Percentiles rank a stretch among this genome's conserved stretches.
Evolutionary conservation across 2,113 vertebrate species (phyloP).

Genomic region (Rhinopomastus cyanomelas): DNA sequence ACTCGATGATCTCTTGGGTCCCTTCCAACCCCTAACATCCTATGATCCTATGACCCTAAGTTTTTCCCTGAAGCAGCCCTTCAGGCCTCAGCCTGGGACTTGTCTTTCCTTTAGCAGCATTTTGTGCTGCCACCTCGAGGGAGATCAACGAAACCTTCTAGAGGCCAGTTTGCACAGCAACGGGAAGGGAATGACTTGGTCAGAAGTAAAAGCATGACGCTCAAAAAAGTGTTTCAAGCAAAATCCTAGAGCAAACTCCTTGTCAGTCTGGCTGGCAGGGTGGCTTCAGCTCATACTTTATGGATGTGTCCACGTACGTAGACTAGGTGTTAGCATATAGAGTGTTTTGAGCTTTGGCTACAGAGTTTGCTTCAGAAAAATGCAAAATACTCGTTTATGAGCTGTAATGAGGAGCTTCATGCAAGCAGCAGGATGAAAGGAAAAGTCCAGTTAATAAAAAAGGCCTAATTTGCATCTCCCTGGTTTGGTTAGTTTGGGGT

Average conservation of each 20-base stretch:
- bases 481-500: no score
- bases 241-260: background rate
- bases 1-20: no score
- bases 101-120: background rate
- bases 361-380: background rate
- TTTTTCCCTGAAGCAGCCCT: background rate
- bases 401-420: background rate
- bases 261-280: background rate
- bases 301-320: rapidly evolving
- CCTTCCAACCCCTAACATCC: no score
- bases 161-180: background rate
- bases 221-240: background rate
- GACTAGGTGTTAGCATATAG: background rate
- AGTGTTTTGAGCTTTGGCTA: background rate
- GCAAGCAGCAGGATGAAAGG: background rate
- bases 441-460: background rate
- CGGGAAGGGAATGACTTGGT: background rate
- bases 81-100: background rate
- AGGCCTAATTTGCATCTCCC: background rate
- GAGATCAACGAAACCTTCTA: background rate
- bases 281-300: background rate
- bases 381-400: background rate
- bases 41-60: no score
- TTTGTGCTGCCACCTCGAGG: background rate
- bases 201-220: background rate